Evolutionary conservation across 2,113 vertebrate species (phyloP).

Genomic region (Chaetops frenatus): DNA sequence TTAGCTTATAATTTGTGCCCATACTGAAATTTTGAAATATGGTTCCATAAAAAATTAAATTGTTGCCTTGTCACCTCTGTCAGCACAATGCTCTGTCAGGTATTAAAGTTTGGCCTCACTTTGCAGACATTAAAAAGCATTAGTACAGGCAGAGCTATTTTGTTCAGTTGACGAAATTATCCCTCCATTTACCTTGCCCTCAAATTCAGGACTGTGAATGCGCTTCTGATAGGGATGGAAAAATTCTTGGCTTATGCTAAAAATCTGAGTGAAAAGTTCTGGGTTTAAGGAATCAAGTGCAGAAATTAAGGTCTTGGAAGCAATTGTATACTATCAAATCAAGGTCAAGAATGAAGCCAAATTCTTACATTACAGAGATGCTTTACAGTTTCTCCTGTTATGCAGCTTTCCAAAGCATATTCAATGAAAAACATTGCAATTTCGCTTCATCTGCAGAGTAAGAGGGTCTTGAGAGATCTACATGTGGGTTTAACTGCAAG

Average conservation of each 20-base stretch:
- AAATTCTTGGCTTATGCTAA: neutral
- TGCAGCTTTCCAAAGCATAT: neutral
- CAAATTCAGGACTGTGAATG: neutral
- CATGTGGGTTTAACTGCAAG: neutral
- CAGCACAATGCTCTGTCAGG: neutral
- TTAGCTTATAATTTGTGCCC: neutral
- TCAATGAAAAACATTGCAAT: neutral
- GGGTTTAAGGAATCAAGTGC: neutral
- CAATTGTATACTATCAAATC: neutral
- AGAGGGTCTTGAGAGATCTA: neutral
- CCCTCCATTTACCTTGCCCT: neutral
- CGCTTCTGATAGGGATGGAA: neutral
- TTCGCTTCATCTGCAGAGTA: neutral
- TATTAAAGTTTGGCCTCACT: neutral
- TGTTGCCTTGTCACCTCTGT: neutral
- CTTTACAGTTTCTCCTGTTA: neutral
- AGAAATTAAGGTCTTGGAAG: neutral
- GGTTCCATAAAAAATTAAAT: neutral
- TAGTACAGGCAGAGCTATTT: neutral
- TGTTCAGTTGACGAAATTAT: neutral
- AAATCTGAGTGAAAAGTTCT: neutral
- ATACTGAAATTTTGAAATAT: constrained; percentile 4
- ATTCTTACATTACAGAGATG: neutral
- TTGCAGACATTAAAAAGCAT: neutral
- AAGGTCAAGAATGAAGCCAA: neutral